Evolutionary conservation across 2,113 vertebrate genomes (phyloP).

Genomic region (Donacobius atricapilla): DNA sequence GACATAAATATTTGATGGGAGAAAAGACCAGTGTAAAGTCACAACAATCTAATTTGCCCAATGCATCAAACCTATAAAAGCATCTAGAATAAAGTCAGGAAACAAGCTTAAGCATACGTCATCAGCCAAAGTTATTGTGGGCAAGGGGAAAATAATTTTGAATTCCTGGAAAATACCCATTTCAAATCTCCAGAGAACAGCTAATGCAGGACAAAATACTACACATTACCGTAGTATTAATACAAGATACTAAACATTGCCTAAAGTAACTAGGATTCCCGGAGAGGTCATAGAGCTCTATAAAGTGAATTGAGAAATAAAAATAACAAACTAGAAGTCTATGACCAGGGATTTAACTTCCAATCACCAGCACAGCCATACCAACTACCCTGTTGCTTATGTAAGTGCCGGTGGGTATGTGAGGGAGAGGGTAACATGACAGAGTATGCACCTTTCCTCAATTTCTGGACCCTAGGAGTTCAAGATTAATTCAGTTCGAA

Average conservation of each 20-base stretch:
- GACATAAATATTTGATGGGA: not conserved
- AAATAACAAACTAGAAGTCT: not conserved
- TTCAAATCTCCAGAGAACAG: not conserved
- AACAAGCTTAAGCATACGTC: not conserved
- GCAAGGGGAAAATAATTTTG: not conserved
- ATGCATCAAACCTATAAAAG: not conserved
- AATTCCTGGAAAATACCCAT: not conserved
- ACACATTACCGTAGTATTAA: not conserved
- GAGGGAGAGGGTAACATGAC: not conserved
- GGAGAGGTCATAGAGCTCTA: not conserved
- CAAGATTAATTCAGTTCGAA: not conserved
- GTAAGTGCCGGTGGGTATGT: rapidly evolving
- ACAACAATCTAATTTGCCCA: not conserved
- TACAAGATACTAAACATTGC: not conserved
- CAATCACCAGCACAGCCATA: not conserved
- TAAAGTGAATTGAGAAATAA: not conserved
- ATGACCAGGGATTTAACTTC: not conserved
- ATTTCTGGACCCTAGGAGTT: not conserved
- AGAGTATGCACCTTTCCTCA: not conserved
- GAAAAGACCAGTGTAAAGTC: not conserved
- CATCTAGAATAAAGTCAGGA: not conserved
- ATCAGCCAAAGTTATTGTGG: not conserved
- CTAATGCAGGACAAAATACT: not conserved
- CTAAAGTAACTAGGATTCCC: not conserved
- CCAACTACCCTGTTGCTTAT: rapidly evolving